A percentile compares a stretch with the other conserved stretches of the same genome.
Evolutionary conservation across 2,113 vertebrate species (phyloP).

Genomic region (Scomber colias): DNA sequence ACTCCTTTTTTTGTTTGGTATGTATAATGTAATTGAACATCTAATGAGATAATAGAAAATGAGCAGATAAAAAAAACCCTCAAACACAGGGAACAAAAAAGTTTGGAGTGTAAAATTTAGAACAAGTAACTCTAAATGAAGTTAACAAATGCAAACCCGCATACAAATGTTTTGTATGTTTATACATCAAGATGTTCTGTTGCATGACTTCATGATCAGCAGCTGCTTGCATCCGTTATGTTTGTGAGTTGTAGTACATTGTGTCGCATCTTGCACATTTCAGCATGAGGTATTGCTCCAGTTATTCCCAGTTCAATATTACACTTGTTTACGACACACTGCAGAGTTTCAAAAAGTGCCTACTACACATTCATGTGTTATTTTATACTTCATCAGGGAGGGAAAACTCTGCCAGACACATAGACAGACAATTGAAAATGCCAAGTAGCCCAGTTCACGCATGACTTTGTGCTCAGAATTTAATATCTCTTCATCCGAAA

Average conservation of each 20-base stretch:
- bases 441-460: constrained; percentile 29
- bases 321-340: constrained; percentile 41
- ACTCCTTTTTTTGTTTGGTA: background rate
- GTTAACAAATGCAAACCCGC: constrained; percentile 26
- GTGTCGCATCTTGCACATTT: constrained; percentile 51
- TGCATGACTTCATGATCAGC: constrained; percentile 50
- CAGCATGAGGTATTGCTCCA: constrained; percentile 65
- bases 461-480: constrained; percentile 38
- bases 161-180: constrained; percentile 33
- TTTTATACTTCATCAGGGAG: constrained; percentile 29
- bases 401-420: constrained; percentile 28
- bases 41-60: background rate
- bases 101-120: background rate
- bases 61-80: constrained; percentile 10
- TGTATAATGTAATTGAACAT: background rate
- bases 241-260: constrained; percentile 24
- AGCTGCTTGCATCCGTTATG: constrained; percentile 34
- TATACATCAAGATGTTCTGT: constrained; percentile 27
- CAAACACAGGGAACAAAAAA: background rate
- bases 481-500: constrained; percentile 66
- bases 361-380: constrained; percentile 46
- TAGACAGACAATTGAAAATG: constrained; percentile 25
- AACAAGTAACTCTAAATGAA: background rate
- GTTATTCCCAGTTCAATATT: constrained; percentile 47
- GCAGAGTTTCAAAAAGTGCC: constrained; percentile 67